A percentile compares a stretch with the other conserved stretches of the same genome.
Evolutionary conservation across 2,113 vertebrate genomes (phyloP).

Genomic region (Onychorhynchus coronatus): DNA sequence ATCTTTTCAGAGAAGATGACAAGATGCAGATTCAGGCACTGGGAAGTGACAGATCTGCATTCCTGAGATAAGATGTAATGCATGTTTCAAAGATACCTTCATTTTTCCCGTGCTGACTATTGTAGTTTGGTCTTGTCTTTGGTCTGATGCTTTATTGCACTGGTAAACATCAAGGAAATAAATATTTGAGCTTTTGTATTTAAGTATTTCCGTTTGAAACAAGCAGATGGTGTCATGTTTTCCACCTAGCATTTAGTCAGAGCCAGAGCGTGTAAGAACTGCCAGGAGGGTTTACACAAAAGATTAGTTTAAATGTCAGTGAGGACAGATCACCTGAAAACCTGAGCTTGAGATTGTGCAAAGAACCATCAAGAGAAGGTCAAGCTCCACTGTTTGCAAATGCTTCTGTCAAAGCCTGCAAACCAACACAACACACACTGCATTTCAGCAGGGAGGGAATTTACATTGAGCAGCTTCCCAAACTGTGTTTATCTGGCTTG

Average conservation of each 20-base stretch:
- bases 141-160: slow-evolving; percentile 59
- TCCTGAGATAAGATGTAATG: slow-evolving; percentile 47
- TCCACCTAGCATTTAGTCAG: not conserved
- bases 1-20: slow-evolving; percentile 26
- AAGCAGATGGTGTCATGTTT: slow-evolving; percentile 12
- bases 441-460: not conserved
- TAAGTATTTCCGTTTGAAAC: slow-evolving; percentile 24
- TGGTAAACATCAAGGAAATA: slow-evolving; percentile 59
- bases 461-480: not conserved
- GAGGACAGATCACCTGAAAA: not conserved
- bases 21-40: slow-evolving; percentile 53
- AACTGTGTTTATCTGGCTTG: not conserved
- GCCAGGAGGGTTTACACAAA: not conserved
- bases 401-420: not conserved
- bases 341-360: not conserved
- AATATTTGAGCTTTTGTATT: slow-evolving; percentile 46
- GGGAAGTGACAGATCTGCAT: slow-evolving; percentile 51
- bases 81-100: slow-evolving; percentile 62
- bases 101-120: slow-evolving; percentile 18
- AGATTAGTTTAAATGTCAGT: not conserved
- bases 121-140: slow-evolving; percentile 56
- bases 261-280: not conserved
- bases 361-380: not conserved
- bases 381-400: not conserved
- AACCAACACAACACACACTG: not conserved